phyloP scores from a whole-genome alignment of 2,797 vertebrate species.

The Bradypus variegatus region DNA sequence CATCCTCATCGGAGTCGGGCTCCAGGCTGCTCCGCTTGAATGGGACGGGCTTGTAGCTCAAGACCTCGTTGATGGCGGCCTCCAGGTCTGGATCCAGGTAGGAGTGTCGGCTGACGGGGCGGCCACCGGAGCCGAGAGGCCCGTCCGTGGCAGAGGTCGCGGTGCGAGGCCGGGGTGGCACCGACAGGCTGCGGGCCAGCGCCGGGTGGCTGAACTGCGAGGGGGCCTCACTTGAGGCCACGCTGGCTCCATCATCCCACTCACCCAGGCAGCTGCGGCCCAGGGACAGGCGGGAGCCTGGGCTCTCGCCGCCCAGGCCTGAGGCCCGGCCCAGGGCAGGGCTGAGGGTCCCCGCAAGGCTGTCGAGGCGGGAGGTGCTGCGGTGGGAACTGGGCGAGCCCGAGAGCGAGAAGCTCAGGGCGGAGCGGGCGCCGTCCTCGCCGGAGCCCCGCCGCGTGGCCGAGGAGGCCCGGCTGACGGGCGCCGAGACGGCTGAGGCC shows the following conservation, averaged over 20 bases:
- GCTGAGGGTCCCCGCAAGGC: slow-evolving; percentile 67
- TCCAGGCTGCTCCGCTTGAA: slow-evolving; percentile 83
- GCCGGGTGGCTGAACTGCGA: slow-evolving; percentile 81
- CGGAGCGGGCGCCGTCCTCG: slow-evolving; percentile 76
- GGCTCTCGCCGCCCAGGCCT: slow-evolving; percentile 71
- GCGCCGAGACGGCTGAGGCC: slow-evolving; percentile 77
- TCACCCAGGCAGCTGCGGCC: slow-evolving; percentile 82
- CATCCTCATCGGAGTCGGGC: slow-evolving; percentile 78
- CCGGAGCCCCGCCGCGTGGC: slow-evolving; percentile 72
- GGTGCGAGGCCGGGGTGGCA: slow-evolving; percentile 81
- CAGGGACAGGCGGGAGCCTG: slow-evolving; percentile 80
- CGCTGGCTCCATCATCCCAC: slow-evolving; percentile 79
- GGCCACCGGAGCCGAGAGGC: slow-evolving; percentile 66
- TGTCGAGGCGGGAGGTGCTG: slow-evolving; percentile 74
- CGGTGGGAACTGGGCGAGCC: slow-evolving; percentile 70
- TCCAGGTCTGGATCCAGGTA: slow-evolving; percentile 94
- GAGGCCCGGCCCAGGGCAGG: slow-evolving; percentile 73
- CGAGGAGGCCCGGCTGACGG: slow-evolving; percentile 77
- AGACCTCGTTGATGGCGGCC: slow-evolving; percentile 92
- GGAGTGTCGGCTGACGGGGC: slow-evolving; percentile 79
- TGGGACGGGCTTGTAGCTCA: slow-evolving; percentile 88
- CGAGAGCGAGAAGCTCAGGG: slow-evolving; percentile 74
- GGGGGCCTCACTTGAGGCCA: slow-evolving; percentile 76
- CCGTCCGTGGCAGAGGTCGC: slow-evolving; percentile 65
- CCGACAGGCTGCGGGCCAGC: slow-evolving; percentile 84